Evolutionary conservation across 2,888 invertebrate species (phyloP), one percentile per base, ranked within the genome.

Genomic region (Ectropis crepuscularia): DNA sequence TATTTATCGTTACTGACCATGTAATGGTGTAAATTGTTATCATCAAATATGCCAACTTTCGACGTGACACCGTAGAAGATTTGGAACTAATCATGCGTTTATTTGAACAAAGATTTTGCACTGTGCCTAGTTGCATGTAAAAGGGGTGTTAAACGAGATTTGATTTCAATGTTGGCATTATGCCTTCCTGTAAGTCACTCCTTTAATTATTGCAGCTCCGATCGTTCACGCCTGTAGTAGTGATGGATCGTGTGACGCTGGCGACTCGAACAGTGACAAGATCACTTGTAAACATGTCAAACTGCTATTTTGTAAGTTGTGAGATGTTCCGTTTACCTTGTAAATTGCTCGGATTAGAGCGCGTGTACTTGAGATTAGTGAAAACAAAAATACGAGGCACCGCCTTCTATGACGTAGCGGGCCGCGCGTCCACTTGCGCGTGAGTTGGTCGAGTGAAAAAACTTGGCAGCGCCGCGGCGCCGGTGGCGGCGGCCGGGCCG

Each of bases 401-500:
- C 66, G 65, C 66, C 65, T 74, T 74, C 73, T 67, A 70, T 85
- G 82, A 85, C 82, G 83, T 77, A 68, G 71, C 63, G 63, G 66
- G 81, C 76, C 71, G 77, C 79, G 82, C 80, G 80, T 80, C 81
- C 80, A 83, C 76, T 78, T 76, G 79, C 76, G 77, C 77, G 76
- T 70, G 69, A 75, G 68, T 65, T 70, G 76, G 68, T 65, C 72
- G 78, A 74, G 72, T 79, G 80, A 84, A 86, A 86, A 89, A 87
- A 83, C 82, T 91, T 91, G 92, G 90, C 91, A 90, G 68, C n/a
- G n/a, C n/a, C n/a, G 74, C 72, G 65, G 78, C 74, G 51, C 5
- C 11, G 16, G 16, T 4, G 2, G 16, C 2, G 86, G 87, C 88
- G 87, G 87, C 84, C 76, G 70, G 71, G 71, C 74, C 79, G 79